Base-by-base conservation (phyloP, 2,113 vertebrate genomes). In the Grus americana region DNA sequence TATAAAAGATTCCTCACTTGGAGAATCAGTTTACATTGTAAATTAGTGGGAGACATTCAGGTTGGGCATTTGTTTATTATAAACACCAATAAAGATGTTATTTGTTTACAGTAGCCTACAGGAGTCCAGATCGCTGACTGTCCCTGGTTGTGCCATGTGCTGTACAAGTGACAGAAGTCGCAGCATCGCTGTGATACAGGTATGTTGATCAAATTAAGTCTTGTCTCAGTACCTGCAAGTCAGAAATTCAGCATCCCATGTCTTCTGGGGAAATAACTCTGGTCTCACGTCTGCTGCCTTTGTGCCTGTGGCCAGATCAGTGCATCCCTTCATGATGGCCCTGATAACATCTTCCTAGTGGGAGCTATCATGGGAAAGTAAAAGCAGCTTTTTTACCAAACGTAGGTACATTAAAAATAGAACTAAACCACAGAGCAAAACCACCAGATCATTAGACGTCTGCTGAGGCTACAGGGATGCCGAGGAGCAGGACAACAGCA, bases 311-410 rank as follows among this genome's bases (percentile, higher is more conserved):
- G 46, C 20, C 66, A 66, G 59, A 36, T 40, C 2, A 15, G 29
- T 59, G 67, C 75, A 24, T 38, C 79, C 84, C 79, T 57, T 92
- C 57, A 30, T 24, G 66, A 66, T 70, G 70, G 93, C 44, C 68
- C 74, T 24, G 94, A 95, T 93, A 96, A 90, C 8, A 76, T 86
- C 89, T 83, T 66, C 66, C 90, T 58, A 58, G 42, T 58, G 74
- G 59, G 12, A 95, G 24, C 30, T 86, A 23, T 63, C 89, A 87
- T 91, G 71, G 88, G 93, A 97, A 97, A 97, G 86, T 21, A 82
- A 76, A 61, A 76, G 85, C 30, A 79, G 61, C 12, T 67, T 55
- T 36, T 36, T 46, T 44, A 50, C 9, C 8, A 65, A 94, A 57
- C 3, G 63, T 57, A 73, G 57, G 22, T 5, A 2, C 49, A 74